Evolutionary conservation across 2,888 invertebrate species (phyloP).

Genomic region (Glyphotaelius pellucidus): DNA sequence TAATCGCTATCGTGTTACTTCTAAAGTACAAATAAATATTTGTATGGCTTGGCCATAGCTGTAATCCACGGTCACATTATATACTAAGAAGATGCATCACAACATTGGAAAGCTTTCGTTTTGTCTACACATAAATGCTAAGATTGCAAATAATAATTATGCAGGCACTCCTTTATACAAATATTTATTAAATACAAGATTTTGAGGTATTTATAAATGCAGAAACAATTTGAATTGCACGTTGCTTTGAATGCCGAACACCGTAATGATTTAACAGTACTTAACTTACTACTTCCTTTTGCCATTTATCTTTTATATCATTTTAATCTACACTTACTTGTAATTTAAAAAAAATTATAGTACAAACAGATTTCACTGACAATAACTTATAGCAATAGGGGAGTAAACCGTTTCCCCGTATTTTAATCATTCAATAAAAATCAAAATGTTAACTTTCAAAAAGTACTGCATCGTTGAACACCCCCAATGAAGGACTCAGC

Average conservation of each 20-base stretch:
- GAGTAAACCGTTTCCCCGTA: neutral
- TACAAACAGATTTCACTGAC: neutral
- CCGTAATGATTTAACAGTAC: too few relatives aligned
- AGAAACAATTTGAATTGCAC: too few relatives aligned
- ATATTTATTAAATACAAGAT: too few relatives aligned
- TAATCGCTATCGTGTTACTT: too few relatives aligned
- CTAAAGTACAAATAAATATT: too few relatives aligned
- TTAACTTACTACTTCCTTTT: too few relatives aligned
- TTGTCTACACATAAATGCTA: too few relatives aligned
- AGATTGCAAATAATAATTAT: too few relatives aligned
- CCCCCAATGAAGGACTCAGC: neutral
- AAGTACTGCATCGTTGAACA: neutral
- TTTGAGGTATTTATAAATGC: too few relatives aligned
- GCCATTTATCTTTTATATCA: too few relatives aligned
- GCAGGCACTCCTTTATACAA: too few relatives aligned
- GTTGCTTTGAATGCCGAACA: too few relatives aligned
- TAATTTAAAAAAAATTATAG: neutral
- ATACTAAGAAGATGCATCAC: neutral
- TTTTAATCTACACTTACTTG: neutral
- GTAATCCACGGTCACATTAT: neutral
- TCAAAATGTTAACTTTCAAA: neutral
- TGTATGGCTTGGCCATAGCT: neutral
- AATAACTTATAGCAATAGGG: neutral
- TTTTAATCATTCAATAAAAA: neutral
- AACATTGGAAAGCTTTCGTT: neutral